phyloP scores from a whole-genome alignment of 2,888 invertebrate genomes.

The Trachelus iudaicus region DNA sequence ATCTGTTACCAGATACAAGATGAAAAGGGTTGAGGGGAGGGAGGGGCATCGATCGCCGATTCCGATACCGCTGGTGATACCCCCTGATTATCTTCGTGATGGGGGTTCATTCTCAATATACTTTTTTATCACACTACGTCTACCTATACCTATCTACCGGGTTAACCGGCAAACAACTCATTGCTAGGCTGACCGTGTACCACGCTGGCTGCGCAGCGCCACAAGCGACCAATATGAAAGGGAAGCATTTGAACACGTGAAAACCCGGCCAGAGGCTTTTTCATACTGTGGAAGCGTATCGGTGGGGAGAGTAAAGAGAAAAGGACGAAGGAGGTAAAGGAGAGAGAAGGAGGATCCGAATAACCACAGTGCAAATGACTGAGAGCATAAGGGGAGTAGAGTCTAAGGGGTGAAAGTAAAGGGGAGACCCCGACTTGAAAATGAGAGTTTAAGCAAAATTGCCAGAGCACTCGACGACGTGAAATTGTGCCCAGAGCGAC shows the following conservation, averaged over 20 bases:
- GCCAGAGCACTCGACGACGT: constrained; percentile 21
- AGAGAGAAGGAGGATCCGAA: no score
- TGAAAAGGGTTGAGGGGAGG: not conserved
- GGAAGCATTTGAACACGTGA: not conserved
- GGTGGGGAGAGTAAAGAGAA: not conserved
- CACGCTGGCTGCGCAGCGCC: not conserved
- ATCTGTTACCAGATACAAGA: not conserved
- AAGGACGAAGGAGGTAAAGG: not conserved
- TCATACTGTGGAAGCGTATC: not conserved
- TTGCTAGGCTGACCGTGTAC: not conserved
- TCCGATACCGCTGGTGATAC: not conserved
- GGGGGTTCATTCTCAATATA: not conserved
- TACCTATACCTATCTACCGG: not conserved
- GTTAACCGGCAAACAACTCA: not conserved
- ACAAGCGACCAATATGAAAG: not conserved
- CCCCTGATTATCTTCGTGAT: not conserved
- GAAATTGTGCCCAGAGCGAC: constrained; percentile 23
- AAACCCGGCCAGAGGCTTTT: not conserved
- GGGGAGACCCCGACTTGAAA: constrained; percentile 6
- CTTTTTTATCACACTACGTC: not conserved
- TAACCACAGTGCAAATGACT: no score
- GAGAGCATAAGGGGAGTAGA: not conserved
- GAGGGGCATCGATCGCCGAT: not conserved
- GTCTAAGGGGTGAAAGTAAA: not conserved
- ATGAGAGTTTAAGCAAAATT: constrained; percentile 25